Evolutionary conservation across 2,888 invertebrate genomes (phyloP).

Genomic region (Alsophila aescularia): DNA sequence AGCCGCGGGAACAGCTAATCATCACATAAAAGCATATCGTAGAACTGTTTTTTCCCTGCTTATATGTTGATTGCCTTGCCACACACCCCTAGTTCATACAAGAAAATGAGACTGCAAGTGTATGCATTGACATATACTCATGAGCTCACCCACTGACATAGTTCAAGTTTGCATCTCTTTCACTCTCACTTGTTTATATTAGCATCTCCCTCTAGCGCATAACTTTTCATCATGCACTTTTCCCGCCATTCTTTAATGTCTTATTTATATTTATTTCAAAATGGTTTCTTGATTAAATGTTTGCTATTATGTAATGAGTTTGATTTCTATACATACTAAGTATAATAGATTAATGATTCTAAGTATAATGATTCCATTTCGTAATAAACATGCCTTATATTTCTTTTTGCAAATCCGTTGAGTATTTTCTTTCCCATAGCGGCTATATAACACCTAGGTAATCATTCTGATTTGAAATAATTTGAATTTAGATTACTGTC

Average conservation of each 20-base stretch:
- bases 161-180: slow-evolving; percentile 53
- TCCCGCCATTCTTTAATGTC: slow-evolving; percentile 54
- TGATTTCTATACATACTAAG: too few species aligned
- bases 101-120: slow-evolving; percentile 58
- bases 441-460: neutral
- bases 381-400: neutral
- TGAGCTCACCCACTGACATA: slow-evolving; percentile 76
- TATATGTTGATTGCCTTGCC: too few species aligned
- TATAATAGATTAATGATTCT: too few species aligned
- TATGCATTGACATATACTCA: slow-evolving; percentile 71
- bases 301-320: too few species aligned
- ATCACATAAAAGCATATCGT: too few species aligned
- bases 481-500: slow-evolving; percentile 43
- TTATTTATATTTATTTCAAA: too few species aligned
- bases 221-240: slow-evolving; percentile 67
- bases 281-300: too few species aligned
- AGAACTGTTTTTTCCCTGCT: too few species aligned
- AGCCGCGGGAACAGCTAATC: too few species aligned
- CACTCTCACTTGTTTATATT: slow-evolving; percentile 43
- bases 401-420: neutral
- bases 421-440: neutral
- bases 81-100: too few species aligned
- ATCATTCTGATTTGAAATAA: slow-evolving; percentile 32
- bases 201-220: slow-evolving; percentile 51
- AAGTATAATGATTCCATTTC: too few species aligned